A percentile compares a stretch with the other conserved stretches of the same genome.
Evolutionary conservation across 2,113 vertebrate genomes (phyloP).

Genomic region (Lagopus leucura): DNA sequence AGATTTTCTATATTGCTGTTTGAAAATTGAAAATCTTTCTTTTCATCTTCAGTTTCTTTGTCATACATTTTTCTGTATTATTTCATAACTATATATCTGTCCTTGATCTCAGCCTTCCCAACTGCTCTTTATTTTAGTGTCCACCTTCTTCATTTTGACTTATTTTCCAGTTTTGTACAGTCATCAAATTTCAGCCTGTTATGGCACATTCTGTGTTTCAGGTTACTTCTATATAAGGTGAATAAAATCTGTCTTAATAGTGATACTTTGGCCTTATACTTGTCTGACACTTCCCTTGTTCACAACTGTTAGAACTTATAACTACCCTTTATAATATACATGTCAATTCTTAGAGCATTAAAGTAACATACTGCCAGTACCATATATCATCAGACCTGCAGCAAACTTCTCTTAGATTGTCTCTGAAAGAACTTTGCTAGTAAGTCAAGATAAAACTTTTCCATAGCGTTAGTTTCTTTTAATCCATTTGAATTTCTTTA

Average conservation of each 20-base stretch:
- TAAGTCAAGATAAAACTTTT: background rate
- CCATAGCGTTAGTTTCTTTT: background rate
- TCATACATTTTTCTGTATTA: slow-evolving; percentile 66
- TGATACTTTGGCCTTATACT: slow-evolving; percentile 57
- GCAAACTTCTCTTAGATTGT: background rate
- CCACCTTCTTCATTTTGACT: slow-evolving; percentile 62
- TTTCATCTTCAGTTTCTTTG: slow-evolving; percentile 55
- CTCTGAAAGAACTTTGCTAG: background rate
- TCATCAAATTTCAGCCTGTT: slow-evolving; percentile 67
- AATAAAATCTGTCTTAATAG: slow-evolving; percentile 64
- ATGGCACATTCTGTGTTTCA: slow-evolving; percentile 53
- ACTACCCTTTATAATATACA: slow-evolving; percentile 45
- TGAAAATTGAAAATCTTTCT: slow-evolving; percentile 60
- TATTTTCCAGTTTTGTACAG: slow-evolving; percentile 64
- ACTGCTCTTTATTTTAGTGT: slow-evolving; percentile 60
- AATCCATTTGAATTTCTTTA: slow-evolving; percentile 28
- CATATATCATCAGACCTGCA: slow-evolving; percentile 26
- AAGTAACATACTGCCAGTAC: slow-evolving; percentile 21
- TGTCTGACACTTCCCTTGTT: slow-evolving; percentile 7
- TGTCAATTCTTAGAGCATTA: slow-evolving; percentile 51
- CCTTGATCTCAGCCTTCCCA: slow-evolving; percentile 61
- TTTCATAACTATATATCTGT: slow-evolving; percentile 67
- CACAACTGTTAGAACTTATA: slow-evolving; percentile 37
- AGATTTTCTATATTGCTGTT: slow-evolving; percentile 49
- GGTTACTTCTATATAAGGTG: slow-evolving; percentile 48